Evolutionary conservation across 2,113 vertebrate species (phyloP).

Genomic region (Pavo muticus): DNA sequence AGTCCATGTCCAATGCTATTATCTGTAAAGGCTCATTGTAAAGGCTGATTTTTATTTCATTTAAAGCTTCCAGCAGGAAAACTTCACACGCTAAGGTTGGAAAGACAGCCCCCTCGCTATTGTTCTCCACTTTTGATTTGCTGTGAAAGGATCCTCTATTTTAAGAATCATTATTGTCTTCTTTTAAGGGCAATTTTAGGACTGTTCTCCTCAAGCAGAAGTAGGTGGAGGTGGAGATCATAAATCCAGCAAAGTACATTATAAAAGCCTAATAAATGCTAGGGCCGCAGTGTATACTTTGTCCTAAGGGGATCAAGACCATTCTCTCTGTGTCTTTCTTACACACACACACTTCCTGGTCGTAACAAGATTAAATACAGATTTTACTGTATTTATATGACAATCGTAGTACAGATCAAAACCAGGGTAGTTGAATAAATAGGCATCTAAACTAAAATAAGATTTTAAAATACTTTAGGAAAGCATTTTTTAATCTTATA

Average conservation of each 20-base stretch:
- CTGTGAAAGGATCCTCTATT: conserved; percentile 70
- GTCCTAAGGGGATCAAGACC: conserved; percentile 34
- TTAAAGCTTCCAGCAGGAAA: conserved; percentile 65
- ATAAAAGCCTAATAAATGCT: conserved; percentile 62
- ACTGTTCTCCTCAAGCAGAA: conserved; percentile 67
- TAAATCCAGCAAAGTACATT: conserved; percentile 70
- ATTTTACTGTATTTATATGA: conserved; percentile 36
- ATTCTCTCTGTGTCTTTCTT: conserved; percentile 14
- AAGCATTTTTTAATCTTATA: conserved; percentile 4
- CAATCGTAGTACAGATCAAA: conserved; percentile 13
- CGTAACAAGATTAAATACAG: conserved; percentile 31
- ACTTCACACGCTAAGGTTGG: conserved; percentile 50
- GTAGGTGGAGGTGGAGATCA: conserved; percentile 70
- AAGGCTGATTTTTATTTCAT: conserved; percentile 66
- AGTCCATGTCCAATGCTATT: conserved; percentile 51
- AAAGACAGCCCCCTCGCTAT: conserved; percentile 37
- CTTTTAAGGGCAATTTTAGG: conserved; percentile 70
- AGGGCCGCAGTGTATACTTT: conserved; percentile 27
- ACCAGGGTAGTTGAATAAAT: neutral
- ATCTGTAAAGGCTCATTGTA: conserved; percentile 57
- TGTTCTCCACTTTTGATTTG: conserved; percentile 71
- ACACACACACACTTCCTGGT: neutral
- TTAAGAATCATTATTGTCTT: conserved; percentile 69
- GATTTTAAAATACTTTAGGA: neutral
- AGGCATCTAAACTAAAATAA: conserved; percentile 26